phyloP scores from a whole-genome alignment of 2,113 vertebrate genomes.

The Brachirus orientalis region DNA sequence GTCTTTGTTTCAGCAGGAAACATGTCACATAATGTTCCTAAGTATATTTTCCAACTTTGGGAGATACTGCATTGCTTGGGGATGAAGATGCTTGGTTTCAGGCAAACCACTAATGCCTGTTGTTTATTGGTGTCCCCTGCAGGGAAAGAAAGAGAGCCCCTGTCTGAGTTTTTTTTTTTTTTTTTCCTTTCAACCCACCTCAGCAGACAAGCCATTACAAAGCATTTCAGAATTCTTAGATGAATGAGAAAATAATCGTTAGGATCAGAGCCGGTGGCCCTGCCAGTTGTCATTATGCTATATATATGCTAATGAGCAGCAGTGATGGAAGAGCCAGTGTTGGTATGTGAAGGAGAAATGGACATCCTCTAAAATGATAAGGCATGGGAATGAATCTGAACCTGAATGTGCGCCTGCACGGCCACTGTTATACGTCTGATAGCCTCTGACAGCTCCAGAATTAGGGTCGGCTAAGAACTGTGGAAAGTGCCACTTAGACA shows the following conservation, averaged over 20 bases:
- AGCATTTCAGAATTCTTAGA: constrained; percentile 79
- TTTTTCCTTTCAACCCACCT: constrained; percentile 59
- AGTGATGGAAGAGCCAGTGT: constrained; percentile 70
- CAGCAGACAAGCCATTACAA: constrained; percentile 74
- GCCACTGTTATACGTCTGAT: constrained; percentile 74
- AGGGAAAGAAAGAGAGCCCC: constrained; percentile 44
- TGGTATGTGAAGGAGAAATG: constrained; percentile 72
- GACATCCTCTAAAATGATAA: constrained; percentile 75
- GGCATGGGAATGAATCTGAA: constrained; percentile 75
- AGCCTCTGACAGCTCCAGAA: constrained; percentile 79
- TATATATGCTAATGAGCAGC: constrained; percentile 80
- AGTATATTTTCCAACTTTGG: constrained; percentile 65
- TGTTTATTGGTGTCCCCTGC: constrained; percentile 62
- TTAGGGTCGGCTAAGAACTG: constrained; percentile 75
- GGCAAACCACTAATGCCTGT: constrained; percentile 60
- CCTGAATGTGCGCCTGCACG: constrained; percentile 64
- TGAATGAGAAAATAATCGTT: constrained; percentile 79
- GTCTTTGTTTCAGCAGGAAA: constrained; percentile 63
- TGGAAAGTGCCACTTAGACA: constrained; percentile 77
- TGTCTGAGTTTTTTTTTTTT: constrained; percentile 45
- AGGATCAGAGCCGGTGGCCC: constrained; percentile 76
- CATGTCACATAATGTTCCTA: constrained; percentile 53
- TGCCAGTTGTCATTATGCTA: constrained; percentile 78
- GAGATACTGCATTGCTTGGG: constrained; percentile 42
- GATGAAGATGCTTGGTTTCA: constrained; percentile 68